Percentiles rank a stretch among this genome's conserved stretches.
Conservation (phyloP, 2,888 invertebrate species). For the Trissolcus japonicus region DNA sequence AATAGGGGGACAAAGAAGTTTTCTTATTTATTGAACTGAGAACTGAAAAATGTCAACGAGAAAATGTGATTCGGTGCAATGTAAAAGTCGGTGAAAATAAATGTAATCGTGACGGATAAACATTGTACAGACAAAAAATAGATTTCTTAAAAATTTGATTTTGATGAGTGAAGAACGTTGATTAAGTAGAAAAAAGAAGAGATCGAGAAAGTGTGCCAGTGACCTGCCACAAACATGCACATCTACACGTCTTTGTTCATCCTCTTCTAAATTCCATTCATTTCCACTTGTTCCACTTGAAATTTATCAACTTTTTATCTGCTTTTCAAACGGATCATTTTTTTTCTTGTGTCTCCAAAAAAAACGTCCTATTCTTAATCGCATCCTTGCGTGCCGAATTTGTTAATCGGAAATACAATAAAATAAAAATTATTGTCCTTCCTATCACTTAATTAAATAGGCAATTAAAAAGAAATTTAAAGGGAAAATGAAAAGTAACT, state of each 20-base stretch:
- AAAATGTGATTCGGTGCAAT: constrained; percentile 1
- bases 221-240: constrained; percentile 65
- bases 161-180: constrained; percentile 38
- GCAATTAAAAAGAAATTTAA: too few relatives aligned
- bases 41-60: neutral
- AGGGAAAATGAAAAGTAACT: too few relatives aligned
- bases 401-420: too few relatives aligned
- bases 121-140: constrained; percentile 3
- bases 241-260: constrained; percentile 56
- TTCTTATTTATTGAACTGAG: too few relatives aligned
- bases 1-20: too few relatives aligned
- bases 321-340: constrained; percentile 26
- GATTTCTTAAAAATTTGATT: constrained; percentile 32
- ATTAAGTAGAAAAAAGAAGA: constrained; percentile 61
- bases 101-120: neutral
- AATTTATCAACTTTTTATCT: constrained; percentile 46
- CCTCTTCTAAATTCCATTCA: constrained; percentile 55
- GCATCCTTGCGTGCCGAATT: too few relatives aligned
- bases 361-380: neutral
- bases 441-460: too few relatives aligned
- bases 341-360: neutral
- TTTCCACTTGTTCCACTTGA: constrained; percentile 53
- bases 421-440: too few relatives aligned
- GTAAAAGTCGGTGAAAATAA: too few relatives aligned
- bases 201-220: constrained; percentile 71